Percentiles rank a stretch among this genome's conserved stretches.
These are phyloP conservation scores for Helleia helle DNA, from an alignment of 2,888 invertebrate genomes.

Conservation along the genomic window DNA sequence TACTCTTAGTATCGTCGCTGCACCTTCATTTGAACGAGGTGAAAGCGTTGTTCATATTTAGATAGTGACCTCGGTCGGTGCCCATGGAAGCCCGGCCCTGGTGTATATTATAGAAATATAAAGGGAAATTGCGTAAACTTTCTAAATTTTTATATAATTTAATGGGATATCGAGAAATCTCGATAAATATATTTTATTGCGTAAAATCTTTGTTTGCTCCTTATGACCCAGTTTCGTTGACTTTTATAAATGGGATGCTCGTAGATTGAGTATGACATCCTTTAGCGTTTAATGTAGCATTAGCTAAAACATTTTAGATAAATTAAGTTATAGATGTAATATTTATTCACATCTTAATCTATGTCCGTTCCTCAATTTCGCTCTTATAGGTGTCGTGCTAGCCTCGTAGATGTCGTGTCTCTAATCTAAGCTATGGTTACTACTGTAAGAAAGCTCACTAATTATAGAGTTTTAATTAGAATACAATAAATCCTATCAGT, in stretches of 20 bases:
- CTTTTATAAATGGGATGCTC: conserved; percentile 8
- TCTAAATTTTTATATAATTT: conserved; percentile 9
- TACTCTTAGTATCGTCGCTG: conserved; percentile 4
- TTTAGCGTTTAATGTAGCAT: conserved; percentile 31
- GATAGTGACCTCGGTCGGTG: not conserved
- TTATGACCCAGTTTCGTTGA: conserved; percentile 1
- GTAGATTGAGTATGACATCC: conserved; percentile 19
- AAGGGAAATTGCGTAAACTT: conserved; percentile 6
- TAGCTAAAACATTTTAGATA: conserved; percentile 40
- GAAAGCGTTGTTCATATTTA: not conserved
- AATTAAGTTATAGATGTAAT: conserved; percentile 46
- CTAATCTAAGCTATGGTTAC: conserved; percentile 35
- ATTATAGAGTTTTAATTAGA: conserved; percentile 34
- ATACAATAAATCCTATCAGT: conserved; percentile 30
- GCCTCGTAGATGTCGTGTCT: conserved; percentile 69
- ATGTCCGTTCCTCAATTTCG: conserved; percentile 71
- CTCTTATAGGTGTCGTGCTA: conserved; percentile 71
- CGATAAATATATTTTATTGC: conserved; percentile 7
- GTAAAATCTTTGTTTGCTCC: conserved; percentile 7
- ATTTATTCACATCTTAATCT: conserved; percentile 49
- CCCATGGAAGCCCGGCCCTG: not conserved
- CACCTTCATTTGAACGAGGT: not conserved
- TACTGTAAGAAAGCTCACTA: conserved; percentile 59
- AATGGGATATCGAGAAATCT: conserved; percentile 3
- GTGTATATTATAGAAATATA: conserved; percentile 8